These are phyloP conservation scores for Cyprinodon tularosa DNA, from an alignment of 2,113 vertebrate species.

Conservation along the genomic window DNA sequence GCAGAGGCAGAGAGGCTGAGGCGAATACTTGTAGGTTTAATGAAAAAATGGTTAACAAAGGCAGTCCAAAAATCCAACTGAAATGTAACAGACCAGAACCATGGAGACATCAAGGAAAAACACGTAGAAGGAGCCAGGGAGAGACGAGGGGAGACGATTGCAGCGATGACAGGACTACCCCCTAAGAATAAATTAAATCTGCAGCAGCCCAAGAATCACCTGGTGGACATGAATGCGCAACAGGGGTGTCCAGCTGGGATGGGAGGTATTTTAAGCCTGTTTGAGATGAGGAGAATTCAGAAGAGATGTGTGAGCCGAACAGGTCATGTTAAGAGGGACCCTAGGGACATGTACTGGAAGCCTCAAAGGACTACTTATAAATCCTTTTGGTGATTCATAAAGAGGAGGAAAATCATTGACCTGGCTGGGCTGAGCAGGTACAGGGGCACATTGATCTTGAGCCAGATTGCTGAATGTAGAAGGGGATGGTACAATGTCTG, in stretches of 20 bases:
- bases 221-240: conserved; percentile 21
- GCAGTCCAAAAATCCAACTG: too few relatives aligned
- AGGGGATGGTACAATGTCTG: conserved; percentile 9
- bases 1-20: too few relatives aligned
- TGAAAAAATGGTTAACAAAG: too few relatives aligned
- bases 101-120: too few relatives aligned
- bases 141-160: too few relatives aligned
- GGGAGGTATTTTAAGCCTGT: conserved; percentile 2
- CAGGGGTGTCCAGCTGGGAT: conserved; percentile 20
- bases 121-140: too few relatives aligned
- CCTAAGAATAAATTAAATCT: conserved; percentile 8
- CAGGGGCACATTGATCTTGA: conserved; percentile 17
- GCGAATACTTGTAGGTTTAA: too few relatives aligned
- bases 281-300: conserved; percentile 23
- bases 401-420: conserved; percentile 30
- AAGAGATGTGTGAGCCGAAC: conserved; percentile 20
- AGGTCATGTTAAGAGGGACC: conserved; percentile 15
- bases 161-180: not conserved
- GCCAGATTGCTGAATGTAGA: conserved; percentile 20
- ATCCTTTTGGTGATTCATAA: conserved; percentile 25
- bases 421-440: conserved; percentile 26
- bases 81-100: too few relatives aligned
- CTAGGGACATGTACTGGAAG: conserved; percentile 6
- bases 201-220: conserved; percentile 9
- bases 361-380: conserved; percentile 21